A percentile compares a stretch with the other conserved stretches of the same genome.
Conservation (phyloP, 1,140 invertebrate species). For the Phortica variegata region DNA sequence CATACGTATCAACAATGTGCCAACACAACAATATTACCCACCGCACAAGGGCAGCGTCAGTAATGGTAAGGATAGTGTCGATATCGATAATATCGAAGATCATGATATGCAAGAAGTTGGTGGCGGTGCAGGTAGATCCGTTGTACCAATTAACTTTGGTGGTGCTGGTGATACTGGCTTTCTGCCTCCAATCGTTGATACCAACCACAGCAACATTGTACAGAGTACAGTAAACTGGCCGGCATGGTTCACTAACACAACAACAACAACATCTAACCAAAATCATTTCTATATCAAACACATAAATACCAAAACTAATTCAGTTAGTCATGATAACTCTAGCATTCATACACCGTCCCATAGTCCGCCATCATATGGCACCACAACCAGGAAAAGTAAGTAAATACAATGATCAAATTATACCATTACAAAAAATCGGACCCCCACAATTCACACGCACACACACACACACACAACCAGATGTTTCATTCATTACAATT, state of each 20-base stretch:
- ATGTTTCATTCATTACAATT: too few species aligned
- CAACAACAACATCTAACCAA: constrained; percentile 8
- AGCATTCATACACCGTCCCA: constrained; percentile 36
- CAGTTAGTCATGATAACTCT: constrained; percentile 28
- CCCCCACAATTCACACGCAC: too few species aligned
- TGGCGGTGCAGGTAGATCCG: constrained; percentile 1
- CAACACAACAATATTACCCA: constrained; percentile 44
- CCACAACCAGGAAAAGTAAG: constrained; percentile 25
- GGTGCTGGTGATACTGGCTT: constrained; percentile 15
- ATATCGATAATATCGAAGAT: not conserved
- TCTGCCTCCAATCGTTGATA: constrained; percentile 24
- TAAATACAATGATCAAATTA: too few species aligned
- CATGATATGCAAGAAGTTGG: constrained; percentile 20
- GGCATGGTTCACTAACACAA: not conserved
- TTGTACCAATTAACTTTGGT: constrained; percentile 16
- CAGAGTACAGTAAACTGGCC: constrained; percentile 40
- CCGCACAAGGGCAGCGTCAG: constrained; percentile 33
- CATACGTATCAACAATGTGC: constrained; percentile 55
- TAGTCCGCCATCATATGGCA: constrained; percentile 61
- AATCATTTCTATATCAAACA: constrained; percentile 19
- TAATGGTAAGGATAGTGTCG: constrained; percentile 32
- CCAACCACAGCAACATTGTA: constrained; percentile 38
- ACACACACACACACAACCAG: too few species aligned
- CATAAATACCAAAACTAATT: constrained; percentile 34
- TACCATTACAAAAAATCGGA: too few species aligned